Evolutionary conservation across 2,113 vertebrate genomes (phyloP), one percentile per base, ranked within the genome.

Genomic region (Gymnobelideus leadbeateri): DNA sequence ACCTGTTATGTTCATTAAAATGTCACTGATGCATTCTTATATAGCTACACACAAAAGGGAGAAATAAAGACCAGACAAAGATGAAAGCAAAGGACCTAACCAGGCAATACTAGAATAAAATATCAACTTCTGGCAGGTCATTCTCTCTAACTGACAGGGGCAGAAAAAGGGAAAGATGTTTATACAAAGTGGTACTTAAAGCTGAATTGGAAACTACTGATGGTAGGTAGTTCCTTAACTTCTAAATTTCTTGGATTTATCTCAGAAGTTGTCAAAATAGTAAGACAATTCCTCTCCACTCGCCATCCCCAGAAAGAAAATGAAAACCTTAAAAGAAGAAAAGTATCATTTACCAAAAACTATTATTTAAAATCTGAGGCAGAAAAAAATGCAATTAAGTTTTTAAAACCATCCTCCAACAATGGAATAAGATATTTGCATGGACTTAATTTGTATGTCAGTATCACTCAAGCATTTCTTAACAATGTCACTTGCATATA

Each of bases 401-500:
- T 43, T 25, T 19, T 4, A 3, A 54, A 93, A 96, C n/a, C 61
- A 57, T 94, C 10, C 68, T 84, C 96, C 92, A 96, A 84, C 46
- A 96, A 93, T 89, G 3, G 10, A 97, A 94, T 46, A 93, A 91
- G 46, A 84, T 84, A 95, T 96, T 97, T 96, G 91, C 92, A 37
- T 47, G 94, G 47, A 92, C 16, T 51, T 96, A 91, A 91, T 95
- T 57, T 92, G 0, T 7, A 91, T 89, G 92, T 93, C 94, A 89
- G 8, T 93, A 92, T 92, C 54, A 95, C 28, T 97, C 68, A 97
- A 92, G 43, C 91, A 95, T 97, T 97, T 98, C 46, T 54, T 8
- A 97, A 89, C 51, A 97, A 97, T 96, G 51, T 31, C 89, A 93
- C 10, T 92, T 90, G 93, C 92, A 89, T 92, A 89, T 92, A 97